Base-by-base conservation (phyloP, 2,888 invertebrate species). In the Macroteleia sp. region DNA sequence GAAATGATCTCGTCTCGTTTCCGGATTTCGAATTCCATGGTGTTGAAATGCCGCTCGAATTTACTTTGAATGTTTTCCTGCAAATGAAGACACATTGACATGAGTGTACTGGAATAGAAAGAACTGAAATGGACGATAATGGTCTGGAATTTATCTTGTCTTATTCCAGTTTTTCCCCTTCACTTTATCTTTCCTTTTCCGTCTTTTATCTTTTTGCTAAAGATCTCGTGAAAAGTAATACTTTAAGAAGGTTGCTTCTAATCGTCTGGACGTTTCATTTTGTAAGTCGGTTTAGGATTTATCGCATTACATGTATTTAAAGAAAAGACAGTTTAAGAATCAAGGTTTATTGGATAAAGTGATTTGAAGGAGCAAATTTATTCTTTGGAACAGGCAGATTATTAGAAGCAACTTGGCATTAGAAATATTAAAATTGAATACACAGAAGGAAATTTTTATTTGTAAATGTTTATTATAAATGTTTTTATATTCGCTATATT, bases 1-100 rank as follows among this genome's bases (percentile, higher is more conserved):
- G 93, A 93, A 84, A 97, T 97, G 73, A 97, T 95, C 86, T 95
- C 95, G 88, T 97, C 97, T 32, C 96, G 93, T 85, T 94, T 95
- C 28, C 94, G 93, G n/a, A 97, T 95, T 91, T 97, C 97, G 76
- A 95, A 93, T 91, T 97, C 96, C 89, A 97, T 92, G 79, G 94
- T 95, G 71, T 94, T 94, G 88, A 96, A 96, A 69, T 96, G 89
- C 22, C 89, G 88, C 79, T 92, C 92, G 82, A 93, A 93, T 78
- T 92, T 92, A 39, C 82, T 87, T 80, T 93, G 92, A 14, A 93
- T 88, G 44, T 91, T 91, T 71, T 92, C 92, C 93, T 93, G 86
- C 0, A 66, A 54, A 61, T 46, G 14, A 64, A 19, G 25, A 41
- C n/a, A 16, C 6, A 48, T 19, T 34, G 28, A 20, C 12, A 28